Percentiles rank a stretch among this genome's conserved stretches.
phyloP scores from a whole-genome alignment of 2,888 invertebrate genomes.

The Nemotelus pantherinus region DNA sequence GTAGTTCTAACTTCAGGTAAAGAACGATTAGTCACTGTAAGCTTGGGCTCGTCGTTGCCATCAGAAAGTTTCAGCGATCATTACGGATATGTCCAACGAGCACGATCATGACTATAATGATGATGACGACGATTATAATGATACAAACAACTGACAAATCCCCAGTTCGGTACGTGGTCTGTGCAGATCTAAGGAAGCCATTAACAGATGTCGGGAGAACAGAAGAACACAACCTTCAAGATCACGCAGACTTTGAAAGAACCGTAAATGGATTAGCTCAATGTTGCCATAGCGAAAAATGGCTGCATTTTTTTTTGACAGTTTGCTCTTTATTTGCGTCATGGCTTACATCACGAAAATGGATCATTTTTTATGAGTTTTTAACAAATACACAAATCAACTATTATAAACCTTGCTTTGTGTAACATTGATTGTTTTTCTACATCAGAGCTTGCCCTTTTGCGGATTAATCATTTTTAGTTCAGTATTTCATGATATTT shows the following conservation, averaged over 20 bases:
- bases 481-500: too few relatives aligned
- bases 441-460: too few relatives aligned
- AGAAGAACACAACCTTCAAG: slow-evolving; percentile 23
- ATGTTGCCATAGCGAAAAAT: too few relatives aligned
- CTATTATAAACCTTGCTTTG: too few relatives aligned
- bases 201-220: slow-evolving; percentile 17
- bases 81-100: slow-evolving; percentile 30
- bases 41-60: background rate
- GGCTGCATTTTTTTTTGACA: too few relatives aligned
- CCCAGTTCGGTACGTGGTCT: slow-evolving; percentile 14
- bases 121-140: slow-evolving; percentile 32
- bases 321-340: too few relatives aligned
- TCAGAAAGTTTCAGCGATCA: slow-evolving; percentile 33
- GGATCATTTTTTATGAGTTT: too few relatives aligned
- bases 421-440: too few relatives aligned
- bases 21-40: background rate
- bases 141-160: slow-evolving; percentile 40
- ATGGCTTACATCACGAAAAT: too few relatives aligned
- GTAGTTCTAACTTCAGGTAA: slow-evolving; percentile 12
- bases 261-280: too few relatives aligned
- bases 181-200: background rate
- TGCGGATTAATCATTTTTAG: too few relatives aligned
- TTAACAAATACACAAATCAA: too few relatives aligned
- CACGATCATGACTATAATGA: slow-evolving; percentile 30
- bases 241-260: background rate